Conservation (phyloP, 2,113 vertebrate species). For the Albula glossodonta region DNA sequence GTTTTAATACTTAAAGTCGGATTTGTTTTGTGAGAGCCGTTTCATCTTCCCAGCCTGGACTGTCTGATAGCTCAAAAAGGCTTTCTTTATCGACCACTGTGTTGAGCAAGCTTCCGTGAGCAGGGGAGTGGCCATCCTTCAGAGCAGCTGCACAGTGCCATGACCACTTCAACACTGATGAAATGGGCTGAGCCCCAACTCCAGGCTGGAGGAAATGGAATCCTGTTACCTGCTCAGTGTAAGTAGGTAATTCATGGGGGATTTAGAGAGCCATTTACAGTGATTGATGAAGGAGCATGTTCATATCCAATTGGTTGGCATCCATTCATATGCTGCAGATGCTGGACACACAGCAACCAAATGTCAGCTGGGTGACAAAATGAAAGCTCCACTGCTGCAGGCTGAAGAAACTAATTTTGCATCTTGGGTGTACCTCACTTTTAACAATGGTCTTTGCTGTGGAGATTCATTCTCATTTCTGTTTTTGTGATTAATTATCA, state of each 20-base stretch:
- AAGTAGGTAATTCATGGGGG: background rate
- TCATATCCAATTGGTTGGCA: background rate
- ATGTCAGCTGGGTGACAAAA: background rate
- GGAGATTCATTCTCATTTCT: background rate
- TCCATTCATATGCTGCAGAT: background rate
- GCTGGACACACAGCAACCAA: background rate
- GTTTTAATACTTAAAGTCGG: constrained; percentile 34
- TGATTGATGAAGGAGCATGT: background rate
- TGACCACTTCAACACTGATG: background rate
- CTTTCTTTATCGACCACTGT: background rate
- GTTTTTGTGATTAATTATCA: background rate
- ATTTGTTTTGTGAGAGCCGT: constrained; percentile 32
- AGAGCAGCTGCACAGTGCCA: background rate
- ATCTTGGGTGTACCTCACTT: background rate
- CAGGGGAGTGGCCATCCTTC: background rate
- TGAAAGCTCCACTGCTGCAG: background rate
- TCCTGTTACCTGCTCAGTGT: background rate
- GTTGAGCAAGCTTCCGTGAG: background rate
- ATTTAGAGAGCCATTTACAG: background rate
- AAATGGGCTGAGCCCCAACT: background rate
- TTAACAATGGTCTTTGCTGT: background rate
- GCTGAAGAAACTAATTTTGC: background rate
- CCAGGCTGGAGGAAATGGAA: background rate
- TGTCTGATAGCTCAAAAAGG: background rate
- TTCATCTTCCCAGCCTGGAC: constrained; percentile 7